phyloP scores from a whole-genome alignment of 2,113 vertebrate genomes.

The Gambusia affinis region DNA sequence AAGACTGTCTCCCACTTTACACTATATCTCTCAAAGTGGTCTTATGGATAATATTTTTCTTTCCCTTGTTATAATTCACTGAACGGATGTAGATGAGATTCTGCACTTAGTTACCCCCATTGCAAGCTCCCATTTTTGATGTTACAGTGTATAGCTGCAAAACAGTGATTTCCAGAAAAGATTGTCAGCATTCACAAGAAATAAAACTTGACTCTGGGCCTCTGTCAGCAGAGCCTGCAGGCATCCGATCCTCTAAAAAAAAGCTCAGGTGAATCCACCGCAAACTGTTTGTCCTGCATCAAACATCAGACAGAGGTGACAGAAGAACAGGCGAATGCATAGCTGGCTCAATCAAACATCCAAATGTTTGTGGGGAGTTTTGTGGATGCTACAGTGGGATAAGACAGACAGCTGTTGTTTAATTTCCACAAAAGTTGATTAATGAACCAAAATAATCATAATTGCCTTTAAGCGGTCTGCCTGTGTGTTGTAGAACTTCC shows the following conservation, averaged over 20 bases:
- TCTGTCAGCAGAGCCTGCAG: constrained; percentile 22
- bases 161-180: constrained; percentile 25
- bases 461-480: not conserved
- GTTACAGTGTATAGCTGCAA: constrained; percentile 13
- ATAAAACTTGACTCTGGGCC: constrained; percentile 22
- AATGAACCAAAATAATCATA: constrained; percentile 3
- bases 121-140: constrained; percentile 19
- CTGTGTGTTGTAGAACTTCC: not conserved
- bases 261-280: constrained; percentile 22
- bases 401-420: constrained; percentile 9
- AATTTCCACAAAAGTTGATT: constrained; percentile 9
- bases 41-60: constrained; percentile 16
- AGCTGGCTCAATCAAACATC: constrained; percentile 11
- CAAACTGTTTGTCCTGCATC: constrained; percentile 19
- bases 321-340: not conserved
- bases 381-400: constrained; percentile 11
- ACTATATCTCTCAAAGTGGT: not conserved
- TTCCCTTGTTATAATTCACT: constrained; percentile 19
- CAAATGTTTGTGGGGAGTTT: constrained; percentile 26
- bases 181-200: constrained; percentile 16
- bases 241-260: constrained; percentile 10
- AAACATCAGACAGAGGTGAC: constrained; percentile 34
- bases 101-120: constrained; percentile 19
- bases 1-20: not conserved
- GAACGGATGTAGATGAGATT: constrained; percentile 22